These are phyloP conservation scores for Anthopleura xanthogrammica DNA, from an alignment of 92 coral and sea anemone species.

Conservation along the genomic window DNA sequence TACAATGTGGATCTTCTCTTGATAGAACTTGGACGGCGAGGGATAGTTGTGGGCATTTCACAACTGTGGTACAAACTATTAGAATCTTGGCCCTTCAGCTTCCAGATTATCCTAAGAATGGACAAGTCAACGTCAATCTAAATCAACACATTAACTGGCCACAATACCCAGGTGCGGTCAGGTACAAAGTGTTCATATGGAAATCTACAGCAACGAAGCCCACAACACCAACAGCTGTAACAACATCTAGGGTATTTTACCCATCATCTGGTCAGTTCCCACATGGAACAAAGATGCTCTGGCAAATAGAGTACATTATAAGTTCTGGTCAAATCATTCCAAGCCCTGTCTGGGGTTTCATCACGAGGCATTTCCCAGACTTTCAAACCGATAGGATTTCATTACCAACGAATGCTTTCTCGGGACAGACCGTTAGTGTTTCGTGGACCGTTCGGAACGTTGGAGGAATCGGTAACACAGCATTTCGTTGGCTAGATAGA, in stretches of 20 bases:
- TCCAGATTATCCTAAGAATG: slow-evolving; percentile 69
- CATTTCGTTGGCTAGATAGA: slow-evolving; percentile 50
- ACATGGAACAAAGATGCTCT: slow-evolving; percentile 61
- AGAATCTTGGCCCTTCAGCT: slow-evolving; percentile 61
- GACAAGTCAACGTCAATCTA: slow-evolving; percentile 65
- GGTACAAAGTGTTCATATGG: slow-evolving; percentile 62
- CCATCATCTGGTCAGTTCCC: slow-evolving; percentile 24
- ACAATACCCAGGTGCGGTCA: slow-evolving; percentile 71
- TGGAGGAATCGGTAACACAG: slow-evolving; percentile 58
- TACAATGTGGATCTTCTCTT: slow-evolving; percentile 62
- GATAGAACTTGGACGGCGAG: slow-evolving; percentile 61
- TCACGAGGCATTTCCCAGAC: slow-evolving; percentile 64
- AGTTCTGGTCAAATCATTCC: slow-evolving; percentile 58
- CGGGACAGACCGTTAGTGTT: slow-evolving; percentile 68
- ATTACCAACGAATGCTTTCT: slow-evolving; percentile 64
- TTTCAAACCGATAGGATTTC: slow-evolving; percentile 55
- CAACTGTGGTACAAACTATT: slow-evolving; percentile 44
- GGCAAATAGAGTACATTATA: slow-evolving; percentile 67
- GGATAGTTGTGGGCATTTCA: slow-evolving; percentile 60
- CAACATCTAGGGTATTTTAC: slow-evolving; percentile 27
- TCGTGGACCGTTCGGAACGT: slow-evolving; percentile 77
- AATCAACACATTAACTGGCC: slow-evolving; percentile 74
- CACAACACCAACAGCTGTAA: slow-evolving; percentile 33
- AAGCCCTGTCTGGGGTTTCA: slow-evolving; percentile 82
- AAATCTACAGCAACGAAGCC: slow-evolving; percentile 56